phyloP scores from a whole-genome alignment of 2,113 vertebrate genomes.

The Bos taurus region ARS-UCD2.0 NC_037347.1:13876001-13876500 shows the following conservation, averaged over 20 bases:
- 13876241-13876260: not conserved
- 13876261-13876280: not conserved
- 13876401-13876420: not conserved
- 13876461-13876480: not conserved
- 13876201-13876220: not conserved
- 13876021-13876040: no score
- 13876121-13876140: no score
- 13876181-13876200: not conserved
- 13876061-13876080: no score
- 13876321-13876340: not conserved
- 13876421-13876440: not conserved
- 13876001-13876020: no score
- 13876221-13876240: not conserved
- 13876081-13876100: no score
- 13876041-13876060: no score
- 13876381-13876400: not conserved
- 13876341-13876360: not conserved
- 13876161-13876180: not conserved
- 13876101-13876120: no score
- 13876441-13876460: not conserved
- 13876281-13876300: not conserved
- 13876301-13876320: not conserved
- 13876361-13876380: not conserved
- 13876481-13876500: not conserved
- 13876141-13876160: not conserved